Evolutionary conservation across 2,797 vertebrate genomes (phyloP).

Genomic region (Borostomias antarcticus): DNA sequence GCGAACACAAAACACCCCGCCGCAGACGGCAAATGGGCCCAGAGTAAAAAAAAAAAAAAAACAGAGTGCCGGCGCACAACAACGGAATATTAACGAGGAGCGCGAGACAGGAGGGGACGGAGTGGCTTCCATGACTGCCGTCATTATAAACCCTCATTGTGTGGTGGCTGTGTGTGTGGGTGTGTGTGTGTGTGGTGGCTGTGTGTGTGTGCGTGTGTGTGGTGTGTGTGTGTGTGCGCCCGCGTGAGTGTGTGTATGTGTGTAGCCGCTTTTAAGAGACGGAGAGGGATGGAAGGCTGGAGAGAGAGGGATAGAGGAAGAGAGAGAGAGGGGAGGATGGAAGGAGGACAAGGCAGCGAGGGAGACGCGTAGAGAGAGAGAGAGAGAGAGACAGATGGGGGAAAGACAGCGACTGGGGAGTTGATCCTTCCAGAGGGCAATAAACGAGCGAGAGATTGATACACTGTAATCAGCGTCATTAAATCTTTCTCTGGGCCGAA

Average conservation of each 20-base stretch:
- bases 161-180: constrained; percentile 36
- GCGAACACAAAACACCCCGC: constrained; percentile 83
- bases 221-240: neutral
- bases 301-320: constrained; percentile 41
- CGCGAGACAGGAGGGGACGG: constrained; percentile 38
- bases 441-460: constrained; percentile 59
- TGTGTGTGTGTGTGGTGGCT: constrained; percentile 18
- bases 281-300: constrained; percentile 41
- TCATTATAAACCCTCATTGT: constrained; percentile 62
- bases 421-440: neutral
- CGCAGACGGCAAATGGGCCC: constrained; percentile 84
- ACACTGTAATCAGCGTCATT: constrained; percentile 63
- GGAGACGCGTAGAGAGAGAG: constrained; percentile 35
- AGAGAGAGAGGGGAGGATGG: constrained; percentile 14
- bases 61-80: constrained; percentile 67
- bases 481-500: constrained; percentile 33
- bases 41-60: constrained; percentile 74
- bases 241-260: no score
- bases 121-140: constrained; percentile 64
- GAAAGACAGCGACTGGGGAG: neutral
- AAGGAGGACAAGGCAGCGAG: constrained; percentile 9
- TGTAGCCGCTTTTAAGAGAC: constrained; percentile 4
- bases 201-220: constrained; percentile 20
- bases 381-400: constrained; percentile 20
- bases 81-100: constrained; percentile 84